A percentile compares a stretch with the other conserved stretches of the same genome.
Conservation (phyloP, 2,797 vertebrate species). For the Pseudochaenichthys georgianus region DNA sequence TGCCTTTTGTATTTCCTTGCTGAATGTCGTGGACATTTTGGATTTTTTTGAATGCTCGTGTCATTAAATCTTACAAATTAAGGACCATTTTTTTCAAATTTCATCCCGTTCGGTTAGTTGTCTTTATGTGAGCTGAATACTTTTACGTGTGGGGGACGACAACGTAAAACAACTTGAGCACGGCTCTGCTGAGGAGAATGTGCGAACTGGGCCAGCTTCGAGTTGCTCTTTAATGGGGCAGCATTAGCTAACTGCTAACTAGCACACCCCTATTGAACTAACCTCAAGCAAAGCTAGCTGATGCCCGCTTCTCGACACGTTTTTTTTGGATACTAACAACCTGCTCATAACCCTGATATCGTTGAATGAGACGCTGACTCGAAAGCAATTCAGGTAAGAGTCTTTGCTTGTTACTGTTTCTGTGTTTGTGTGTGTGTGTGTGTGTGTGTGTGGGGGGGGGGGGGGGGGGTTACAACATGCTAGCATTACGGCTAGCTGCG, state of each 20-base stretch:
- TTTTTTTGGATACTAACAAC: constrained; percentile 1
- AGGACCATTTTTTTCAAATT: not conserved
- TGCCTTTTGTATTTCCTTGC: constrained; percentile 81
- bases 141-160: constrained; percentile 31
- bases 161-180: constrained; percentile 60
- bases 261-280: constrained; percentile 37
- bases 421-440: constrained; percentile 2
- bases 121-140: constrained; percentile 15
- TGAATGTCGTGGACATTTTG: constrained; percentile 84
- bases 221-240: constrained; percentile 62
- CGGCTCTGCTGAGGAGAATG: constrained; percentile 55
- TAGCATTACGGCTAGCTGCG: constrained; percentile 61
- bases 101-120: not conserved
- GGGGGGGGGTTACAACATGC: constrained; percentile 57
- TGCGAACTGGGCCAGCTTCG: constrained; percentile 66
- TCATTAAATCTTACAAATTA: constrained; percentile 27
- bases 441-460: not conserved
- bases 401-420: constrained; percentile 48
- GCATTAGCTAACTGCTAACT: constrained; percentile 66
- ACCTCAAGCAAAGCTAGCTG: constrained; percentile 28
- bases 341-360: constrained; percentile 26
- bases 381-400: constrained; percentile 57
- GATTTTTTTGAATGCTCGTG: constrained; percentile 67
- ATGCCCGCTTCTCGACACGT: constrained; percentile 17
- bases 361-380: constrained; percentile 31